Evolutionary conservation across 2,797 vertebrate species (phyloP), one percentile per base, ranked within the genome.

Genomic region (Sebastes jordani): DNA sequence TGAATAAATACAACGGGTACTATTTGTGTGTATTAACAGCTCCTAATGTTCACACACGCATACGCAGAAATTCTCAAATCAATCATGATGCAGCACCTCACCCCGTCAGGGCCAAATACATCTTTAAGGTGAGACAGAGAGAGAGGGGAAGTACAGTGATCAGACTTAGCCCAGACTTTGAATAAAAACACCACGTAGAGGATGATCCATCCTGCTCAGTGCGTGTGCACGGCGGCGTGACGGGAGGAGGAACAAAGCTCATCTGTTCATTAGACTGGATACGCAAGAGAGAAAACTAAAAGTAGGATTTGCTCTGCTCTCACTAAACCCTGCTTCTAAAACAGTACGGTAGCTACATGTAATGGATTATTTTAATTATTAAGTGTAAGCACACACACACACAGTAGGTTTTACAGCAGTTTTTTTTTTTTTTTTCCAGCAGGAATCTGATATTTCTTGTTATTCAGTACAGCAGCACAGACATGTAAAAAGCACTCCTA

Each of bases 1-100:
- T 80, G 72, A 86, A 85, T 84, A 80, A 89, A 87, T 84, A 85
- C 72, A 83, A 70, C 85, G 80, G 74, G 66, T 80, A 78, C 68
- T 38, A 65, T 74, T 16, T 59, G 71, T 86, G 55, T 74, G 73
- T 65, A 77, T 71, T 52, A 62, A 84, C 59, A 83, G 64, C 71
- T 65, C 60, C 71, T 86, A 63, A 69, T 46, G 58, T 78, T 58
- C 78, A 76, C 38, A 79, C 61, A 68, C 74, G 55, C 49, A 61
- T 61, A 78, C 7, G 80, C 42, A 83, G 42, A 62, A 46, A 75
- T 22, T 58, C 60, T 80, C 81, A 62, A 76, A 30, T 67, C 71
- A 67, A 30, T 70, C 65, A 34, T 34, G 25, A 74, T 36, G 71
- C 70, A 69, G 65, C 62, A 63, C 60, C 72, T 78, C 85, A 46